A percentile compares a stretch with the other conserved stretches of the same genome.
Evolutionary conservation across 2,797 vertebrate species (phyloP).

Genomic region (Danio kyathit): DNA sequence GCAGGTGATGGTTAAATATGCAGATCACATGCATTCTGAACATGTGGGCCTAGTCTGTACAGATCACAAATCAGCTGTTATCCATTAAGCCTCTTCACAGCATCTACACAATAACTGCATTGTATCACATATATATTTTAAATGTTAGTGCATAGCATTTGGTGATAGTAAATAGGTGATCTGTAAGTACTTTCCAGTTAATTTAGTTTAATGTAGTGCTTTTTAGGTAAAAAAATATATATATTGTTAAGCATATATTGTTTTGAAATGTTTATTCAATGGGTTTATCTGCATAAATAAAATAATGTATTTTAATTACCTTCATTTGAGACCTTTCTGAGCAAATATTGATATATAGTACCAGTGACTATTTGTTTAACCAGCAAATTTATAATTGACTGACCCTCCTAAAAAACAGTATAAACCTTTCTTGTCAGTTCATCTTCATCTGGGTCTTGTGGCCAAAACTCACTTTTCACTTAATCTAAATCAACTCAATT

Average conservation of each 20-base stretch:
- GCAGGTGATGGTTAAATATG: too few relatives aligned
- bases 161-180: too few relatives aligned
- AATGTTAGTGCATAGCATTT: too few relatives aligned
- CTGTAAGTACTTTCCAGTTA: too few relatives aligned
- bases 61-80: too few relatives aligned
- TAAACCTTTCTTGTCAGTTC: constrained; percentile 9
- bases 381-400: neutral
- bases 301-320: neutral
- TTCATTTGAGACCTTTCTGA: neutral
- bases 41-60: too few relatives aligned
- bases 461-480: constrained; percentile 33
- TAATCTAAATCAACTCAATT: constrained; percentile 42
- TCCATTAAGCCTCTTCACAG: too few relatives aligned
- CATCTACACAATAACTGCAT: too few relatives aligned
- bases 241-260: neutral
- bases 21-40: too few relatives aligned
- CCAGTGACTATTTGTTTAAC: neutral
- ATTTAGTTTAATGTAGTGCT: too few relatives aligned
- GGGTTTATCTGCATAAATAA: neutral
- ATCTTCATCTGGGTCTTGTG: constrained; percentile 20
- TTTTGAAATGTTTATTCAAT: neutral
- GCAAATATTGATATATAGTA: neutral
- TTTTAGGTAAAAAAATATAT: neutral
- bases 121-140: too few relatives aligned
- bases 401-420: constrained; percentile 18